Conservation (phyloP, 2,797 vertebrate genomes). For the Melanotaenia parkinsoni region DNA sequence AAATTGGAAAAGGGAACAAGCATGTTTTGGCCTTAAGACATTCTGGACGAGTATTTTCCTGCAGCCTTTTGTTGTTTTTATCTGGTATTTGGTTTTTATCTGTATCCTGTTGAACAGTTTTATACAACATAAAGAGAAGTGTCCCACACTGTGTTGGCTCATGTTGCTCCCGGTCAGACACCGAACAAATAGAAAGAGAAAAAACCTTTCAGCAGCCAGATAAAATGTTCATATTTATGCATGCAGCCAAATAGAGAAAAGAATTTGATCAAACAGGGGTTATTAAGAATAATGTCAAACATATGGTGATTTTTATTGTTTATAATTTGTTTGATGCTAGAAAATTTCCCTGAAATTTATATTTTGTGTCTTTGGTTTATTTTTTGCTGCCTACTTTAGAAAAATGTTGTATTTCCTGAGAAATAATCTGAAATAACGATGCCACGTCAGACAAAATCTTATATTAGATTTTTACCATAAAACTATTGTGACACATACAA, state of each 20-base stretch:
- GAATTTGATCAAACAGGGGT: slow-evolving; percentile 1
- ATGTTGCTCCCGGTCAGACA: slow-evolving; percentile 53
- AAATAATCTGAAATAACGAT: not conserved
- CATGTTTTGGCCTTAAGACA: slow-evolving; percentile 3
- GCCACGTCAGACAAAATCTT: not conserved
- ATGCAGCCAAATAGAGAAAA: slow-evolving; percentile 18
- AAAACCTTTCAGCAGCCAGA: slow-evolving; percentile 39
- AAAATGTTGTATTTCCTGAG: not conserved
- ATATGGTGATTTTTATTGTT: not conserved
- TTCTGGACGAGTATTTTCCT: not conserved
- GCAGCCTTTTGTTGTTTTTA: slow-evolving; percentile 1
- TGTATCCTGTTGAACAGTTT: slow-evolving; percentile 52
- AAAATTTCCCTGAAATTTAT: not conserved
- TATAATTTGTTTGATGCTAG: not conserved
- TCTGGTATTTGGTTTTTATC: slow-evolving; percentile 1
- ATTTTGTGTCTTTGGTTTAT: not conserved
- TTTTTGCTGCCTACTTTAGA: slow-evolving; percentile 4
- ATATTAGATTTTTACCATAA: too few species aligned
- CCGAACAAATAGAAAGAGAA: slow-evolving; percentile 14
- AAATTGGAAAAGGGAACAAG: not conserved
- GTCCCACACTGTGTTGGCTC: slow-evolving; percentile 36
- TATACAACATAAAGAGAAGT: slow-evolving; percentile 6
- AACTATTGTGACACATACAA: too few species aligned
- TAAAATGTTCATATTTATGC: slow-evolving; percentile 44
- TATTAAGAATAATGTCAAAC: not conserved